A percentile compares a stretch with the other conserved stretches of the same genome.
Conservation (phyloP, 2,888 invertebrate genomes). For the Coelogynopora nodosa region DNA sequence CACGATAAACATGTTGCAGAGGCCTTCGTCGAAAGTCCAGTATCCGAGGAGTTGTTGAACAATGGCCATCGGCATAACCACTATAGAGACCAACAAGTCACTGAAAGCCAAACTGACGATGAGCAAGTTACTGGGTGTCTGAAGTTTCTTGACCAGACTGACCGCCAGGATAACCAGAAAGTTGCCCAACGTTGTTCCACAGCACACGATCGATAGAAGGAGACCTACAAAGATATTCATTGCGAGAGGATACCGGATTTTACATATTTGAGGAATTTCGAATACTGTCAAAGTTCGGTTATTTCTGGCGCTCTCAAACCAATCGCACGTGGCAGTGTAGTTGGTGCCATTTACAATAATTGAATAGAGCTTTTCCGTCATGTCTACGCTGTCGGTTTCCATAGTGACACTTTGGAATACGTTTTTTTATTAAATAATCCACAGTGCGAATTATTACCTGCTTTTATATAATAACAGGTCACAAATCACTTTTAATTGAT, state of each 20-base stretch:
- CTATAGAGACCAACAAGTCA: constrained; percentile 61
- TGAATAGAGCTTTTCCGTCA: background rate
- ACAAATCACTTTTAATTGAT: too few relatives aligned
- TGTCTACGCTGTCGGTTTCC: background rate
- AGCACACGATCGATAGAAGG: constrained; percentile 51
- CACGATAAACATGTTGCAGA: constrained; percentile 60
- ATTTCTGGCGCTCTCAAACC: background rate
- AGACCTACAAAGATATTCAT: constrained; percentile 40
- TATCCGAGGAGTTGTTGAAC: constrained; percentile 47
- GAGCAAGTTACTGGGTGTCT: constrained; percentile 53
- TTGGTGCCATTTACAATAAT: background rate
- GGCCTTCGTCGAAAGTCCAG: constrained; percentile 40
- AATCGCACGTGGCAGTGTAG: background rate
- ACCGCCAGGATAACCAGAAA: constrained; percentile 61
- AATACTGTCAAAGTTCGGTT: background rate
- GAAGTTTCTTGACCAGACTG: constrained; percentile 58
- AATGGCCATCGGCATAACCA: constrained; percentile 62
- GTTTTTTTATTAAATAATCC: too few relatives aligned
- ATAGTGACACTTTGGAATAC: too few relatives aligned
- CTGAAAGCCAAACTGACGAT: constrained; percentile 61
- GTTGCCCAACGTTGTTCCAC: constrained; percentile 60
- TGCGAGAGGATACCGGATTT: constrained; percentile 6
- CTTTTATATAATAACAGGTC: too few relatives aligned
- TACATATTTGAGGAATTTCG: background rate
- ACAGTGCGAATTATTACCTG: too few relatives aligned